Evolutionary conservation across 1,140 invertebrate genomes (phyloP).

Genomic region (Zaprionus kolodkinae): DNA sequence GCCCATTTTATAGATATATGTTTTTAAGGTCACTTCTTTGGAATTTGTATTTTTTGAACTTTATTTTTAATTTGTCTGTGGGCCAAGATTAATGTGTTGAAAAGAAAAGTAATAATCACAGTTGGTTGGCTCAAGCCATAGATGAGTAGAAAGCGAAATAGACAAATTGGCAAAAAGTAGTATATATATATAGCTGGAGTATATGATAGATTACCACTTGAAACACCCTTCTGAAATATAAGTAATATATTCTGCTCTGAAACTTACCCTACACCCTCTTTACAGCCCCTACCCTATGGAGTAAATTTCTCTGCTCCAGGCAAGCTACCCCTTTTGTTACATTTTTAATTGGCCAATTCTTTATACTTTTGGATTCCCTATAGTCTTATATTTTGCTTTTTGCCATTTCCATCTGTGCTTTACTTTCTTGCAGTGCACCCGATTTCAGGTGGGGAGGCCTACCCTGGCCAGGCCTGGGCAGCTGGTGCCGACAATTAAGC

Average conservation of each 20-base stretch:
- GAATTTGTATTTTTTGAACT: background rate
- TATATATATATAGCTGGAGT: background rate
- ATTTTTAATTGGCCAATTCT: background rate
- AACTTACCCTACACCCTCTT: too few relatives aligned
- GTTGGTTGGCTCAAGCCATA: background rate
- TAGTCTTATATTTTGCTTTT: background rate
- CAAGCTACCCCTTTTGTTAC: background rate
- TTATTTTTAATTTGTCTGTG: background rate
- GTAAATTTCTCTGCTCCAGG: background rate
- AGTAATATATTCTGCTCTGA: too few relatives aligned
- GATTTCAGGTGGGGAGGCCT: background rate
- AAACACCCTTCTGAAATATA: too few relatives aligned
- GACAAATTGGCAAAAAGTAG: background rate
- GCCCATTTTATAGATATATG: background rate
- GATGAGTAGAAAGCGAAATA: background rate
- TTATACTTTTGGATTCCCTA: background rate
- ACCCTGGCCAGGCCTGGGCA: background rate
- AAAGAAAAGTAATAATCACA: background rate
- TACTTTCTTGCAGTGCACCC: background rate
- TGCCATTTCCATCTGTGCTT: background rate
- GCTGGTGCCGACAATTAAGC: constrained; percentile 35
- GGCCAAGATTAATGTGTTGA: background rate
- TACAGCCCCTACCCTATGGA: background rate
- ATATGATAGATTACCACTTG: background rate
- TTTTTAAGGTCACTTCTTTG: background rate